These are phyloP conservation scores for Alcedo quadribrachys DNA, from an alignment of 2,797 vertebrate species.

Conservation along the genomic window DNA sequence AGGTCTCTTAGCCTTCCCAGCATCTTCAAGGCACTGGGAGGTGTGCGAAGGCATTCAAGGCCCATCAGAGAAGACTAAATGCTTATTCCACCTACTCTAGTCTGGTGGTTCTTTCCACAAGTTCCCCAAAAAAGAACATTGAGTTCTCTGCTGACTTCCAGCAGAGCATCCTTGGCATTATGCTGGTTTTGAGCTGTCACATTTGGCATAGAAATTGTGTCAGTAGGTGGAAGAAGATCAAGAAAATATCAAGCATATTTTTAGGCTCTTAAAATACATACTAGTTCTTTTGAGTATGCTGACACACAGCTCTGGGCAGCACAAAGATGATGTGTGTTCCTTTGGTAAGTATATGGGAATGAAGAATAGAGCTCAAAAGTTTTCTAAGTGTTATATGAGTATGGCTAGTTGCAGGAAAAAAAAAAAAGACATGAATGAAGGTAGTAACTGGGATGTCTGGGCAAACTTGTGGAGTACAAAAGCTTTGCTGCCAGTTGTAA, in stretches of 20 bases:
- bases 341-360: neutral
- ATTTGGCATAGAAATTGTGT: constrained; percentile 13
- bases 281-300: neutral
- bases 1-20: too few species aligned
- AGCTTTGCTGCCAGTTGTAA: neutral
- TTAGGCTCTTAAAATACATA: neutral
- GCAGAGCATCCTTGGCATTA: neutral
- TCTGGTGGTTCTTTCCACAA: neutral
- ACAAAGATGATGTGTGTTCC: neutral
- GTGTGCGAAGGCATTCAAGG: too few species aligned
- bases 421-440: neutral
- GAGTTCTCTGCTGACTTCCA: neutral
- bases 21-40: too few species aligned
- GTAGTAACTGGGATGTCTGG: neutral
- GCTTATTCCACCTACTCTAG: too few species aligned
- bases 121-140: neutral
- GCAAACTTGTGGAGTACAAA: neutral
- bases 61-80: too few species aligned
- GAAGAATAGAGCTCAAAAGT: neutral
- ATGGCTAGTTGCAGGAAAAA: neutral
- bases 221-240: neutral
- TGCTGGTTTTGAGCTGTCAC: neutral
- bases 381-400: neutral
- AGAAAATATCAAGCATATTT: neutral
- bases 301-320: neutral